A percentile compares a stretch with the other conserved stretches of the same genome.
Evolutionary conservation across 2,888 invertebrate species (phyloP).

Genomic region (Lepidocyrtinus sp.): DNA sequence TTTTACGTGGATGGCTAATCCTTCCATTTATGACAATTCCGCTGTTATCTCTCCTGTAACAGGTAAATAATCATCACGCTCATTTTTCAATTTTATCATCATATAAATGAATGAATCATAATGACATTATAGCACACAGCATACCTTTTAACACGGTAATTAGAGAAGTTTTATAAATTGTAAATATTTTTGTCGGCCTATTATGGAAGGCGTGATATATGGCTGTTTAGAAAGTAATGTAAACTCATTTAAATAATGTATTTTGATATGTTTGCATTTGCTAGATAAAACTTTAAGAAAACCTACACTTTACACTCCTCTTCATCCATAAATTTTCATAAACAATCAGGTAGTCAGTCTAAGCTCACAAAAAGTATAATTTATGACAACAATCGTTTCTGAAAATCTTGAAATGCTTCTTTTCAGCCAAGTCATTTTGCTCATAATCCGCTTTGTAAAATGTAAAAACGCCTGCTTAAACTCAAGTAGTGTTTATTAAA

Average conservation of each 20-base stretch:
- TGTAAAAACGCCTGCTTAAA: not conserved
- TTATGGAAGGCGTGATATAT: slow-evolving; percentile 15
- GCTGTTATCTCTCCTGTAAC: slow-evolving; percentile 60
- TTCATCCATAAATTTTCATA: slow-evolving; percentile 14
- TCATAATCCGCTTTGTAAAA: too few relatives aligned
- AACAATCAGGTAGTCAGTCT: slow-evolving; percentile 12
- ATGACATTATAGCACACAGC: not conserved
- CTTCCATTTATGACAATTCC: slow-evolving; percentile 63
- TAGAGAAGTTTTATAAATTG: too few relatives aligned
- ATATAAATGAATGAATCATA: not conserved
- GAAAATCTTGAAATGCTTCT: not conserved
- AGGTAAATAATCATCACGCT: slow-evolving; percentile 37
- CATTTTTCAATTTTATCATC: not conserved
- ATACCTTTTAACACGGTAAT: slow-evolving; percentile 36
- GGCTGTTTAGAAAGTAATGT: not conserved
- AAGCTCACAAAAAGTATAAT: not conserved
- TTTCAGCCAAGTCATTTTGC: not conserved
- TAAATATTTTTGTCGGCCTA: slow-evolving; percentile 3
- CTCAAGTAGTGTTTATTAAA: not conserved
- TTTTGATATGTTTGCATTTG: slow-evolving; percentile 4
- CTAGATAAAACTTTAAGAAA: not conserved
- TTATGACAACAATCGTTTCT: not conserved
- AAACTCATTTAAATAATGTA: slow-evolving; percentile 15
- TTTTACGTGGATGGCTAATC: slow-evolving; percentile 64
- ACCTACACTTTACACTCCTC: slow-evolving; percentile 14